Evolutionary conservation across 1,140 invertebrate genomes (phyloP), one percentile per base, ranked within the genome.

Genomic region (Mercenaria mercenaria): DNA sequence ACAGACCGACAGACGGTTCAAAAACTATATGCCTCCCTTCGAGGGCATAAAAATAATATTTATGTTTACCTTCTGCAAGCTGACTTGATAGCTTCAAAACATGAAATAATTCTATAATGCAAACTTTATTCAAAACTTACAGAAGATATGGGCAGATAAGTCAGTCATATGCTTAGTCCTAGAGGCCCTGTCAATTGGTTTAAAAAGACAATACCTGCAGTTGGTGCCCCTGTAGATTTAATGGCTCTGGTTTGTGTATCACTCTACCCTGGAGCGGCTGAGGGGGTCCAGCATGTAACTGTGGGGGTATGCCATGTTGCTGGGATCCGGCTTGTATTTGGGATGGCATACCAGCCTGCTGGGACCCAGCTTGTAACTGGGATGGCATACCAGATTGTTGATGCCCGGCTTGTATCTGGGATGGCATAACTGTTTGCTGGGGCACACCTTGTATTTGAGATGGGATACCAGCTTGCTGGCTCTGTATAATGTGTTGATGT

Each of bases 241-340:
- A 20, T 52, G 76, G 76, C n/a, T 85, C 83, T 20, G 69, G 50
- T 72, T 85, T 85, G 34, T 85, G 64, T 72, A 85, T 85, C 4
- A 85, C 41, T 72, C 83, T 72, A 32, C 76, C 76, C 26, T 76
- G 72, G 3, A 43, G 41, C 26, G 39, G 37, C 47, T 34, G 47
- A 59, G 76, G 47, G 43, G 43, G 76, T 6, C 41, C 74, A 50
- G 74, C 20, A 8, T 77, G 74, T 50, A 77, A 1, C 50, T 79
- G 76, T 1, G 72, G 15, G 20, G 76, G 76, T 4, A 79, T 10
- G 23, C 76, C 76, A 26, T 37, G 43, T 20, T 56, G 50, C 20
- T 79, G 76, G 29, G 0, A 50, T 6, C 50, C 43, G n/a, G 43
- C 47, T 56, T 56, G 76, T 50, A 52, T 52, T 13, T 79, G 76